A percentile compares a stretch with the other conserved stretches of the same genome.
Conservation (phyloP, 2,888 invertebrate genomes). For the Meandrusa payeni region DNA sequence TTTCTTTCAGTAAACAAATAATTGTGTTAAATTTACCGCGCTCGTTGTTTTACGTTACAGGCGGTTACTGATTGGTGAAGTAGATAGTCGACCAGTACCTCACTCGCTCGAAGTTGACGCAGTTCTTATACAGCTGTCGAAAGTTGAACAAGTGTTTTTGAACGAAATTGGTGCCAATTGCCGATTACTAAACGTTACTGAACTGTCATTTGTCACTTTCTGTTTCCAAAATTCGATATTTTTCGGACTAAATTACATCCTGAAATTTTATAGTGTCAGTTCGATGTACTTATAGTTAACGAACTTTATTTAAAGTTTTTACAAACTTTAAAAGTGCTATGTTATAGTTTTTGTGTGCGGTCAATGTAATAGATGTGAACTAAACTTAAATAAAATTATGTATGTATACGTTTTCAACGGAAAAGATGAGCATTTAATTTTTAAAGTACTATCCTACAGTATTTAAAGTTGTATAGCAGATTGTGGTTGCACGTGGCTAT, state of each 20-base stretch:
- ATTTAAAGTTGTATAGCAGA: conserved; percentile 10
- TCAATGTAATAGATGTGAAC: not conserved
- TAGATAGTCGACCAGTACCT: conserved; percentile 6
- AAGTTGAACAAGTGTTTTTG: conserved; percentile 53
- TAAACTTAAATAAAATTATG: not conserved
- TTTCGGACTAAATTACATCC: too few species aligned
- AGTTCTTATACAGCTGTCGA: conserved; percentile 58
- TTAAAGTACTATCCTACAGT: conserved; percentile 6
- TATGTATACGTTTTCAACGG: conserved; percentile 2
- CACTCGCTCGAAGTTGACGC: conserved; percentile 19
- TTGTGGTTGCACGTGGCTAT: conserved; percentile 3
- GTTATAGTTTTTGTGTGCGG: not conserved
- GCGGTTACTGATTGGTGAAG: conserved; percentile 5
- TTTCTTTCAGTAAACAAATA: not conserved
- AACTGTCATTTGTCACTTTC: conserved; percentile 44
- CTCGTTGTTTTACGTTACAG: not conserved
- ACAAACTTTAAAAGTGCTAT: not conserved
- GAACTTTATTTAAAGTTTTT: not conserved
- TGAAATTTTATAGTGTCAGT: too few species aligned
- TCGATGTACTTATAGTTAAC: too few species aligned
- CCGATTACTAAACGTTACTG: conserved; percentile 47
- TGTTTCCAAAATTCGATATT: conserved; percentile 1
- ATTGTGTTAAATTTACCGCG: conserved; percentile 9
- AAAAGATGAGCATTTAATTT: not conserved
- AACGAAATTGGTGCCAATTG: conserved; percentile 42